Evolutionary conservation across 2,888 invertebrate genomes (phyloP).

Genomic region (Drosophila picticornis): DNA sequence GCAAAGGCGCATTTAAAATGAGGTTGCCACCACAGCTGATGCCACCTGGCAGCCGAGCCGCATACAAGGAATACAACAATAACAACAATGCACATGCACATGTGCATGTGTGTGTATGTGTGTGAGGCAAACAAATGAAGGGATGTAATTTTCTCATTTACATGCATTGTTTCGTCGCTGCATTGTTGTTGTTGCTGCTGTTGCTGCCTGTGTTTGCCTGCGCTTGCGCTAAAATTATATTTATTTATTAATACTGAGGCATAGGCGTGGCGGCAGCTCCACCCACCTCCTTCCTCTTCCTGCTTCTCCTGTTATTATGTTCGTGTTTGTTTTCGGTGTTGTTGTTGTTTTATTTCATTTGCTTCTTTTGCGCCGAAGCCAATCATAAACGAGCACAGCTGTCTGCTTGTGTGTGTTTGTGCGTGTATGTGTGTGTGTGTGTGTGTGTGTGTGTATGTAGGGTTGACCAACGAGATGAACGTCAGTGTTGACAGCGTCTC

Average conservation of each 20-base stretch:
- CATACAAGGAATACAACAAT: constrained; percentile 36
- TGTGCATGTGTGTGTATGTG: constrained; percentile 28
- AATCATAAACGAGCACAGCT: constrained; percentile 82
- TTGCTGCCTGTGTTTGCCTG: constrained; percentile 67
- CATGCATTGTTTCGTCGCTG: constrained; percentile 68
- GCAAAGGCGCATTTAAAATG: constrained; percentile 59
- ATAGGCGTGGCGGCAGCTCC: constrained; percentile 71
- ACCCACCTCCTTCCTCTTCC: constrained; percentile 26
- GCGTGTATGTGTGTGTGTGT: constrained; percentile 27
- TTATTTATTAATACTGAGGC: constrained; percentile 84
- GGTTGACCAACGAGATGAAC: constrained; percentile 70
- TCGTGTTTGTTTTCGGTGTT: constrained; percentile 33
- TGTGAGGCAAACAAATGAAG: constrained; percentile 83
- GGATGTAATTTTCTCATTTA: constrained; percentile 84
- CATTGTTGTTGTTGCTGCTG: constrained; percentile 50
- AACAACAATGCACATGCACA: constrained; percentile 19
- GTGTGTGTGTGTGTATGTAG: constrained; percentile 36
- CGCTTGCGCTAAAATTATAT: constrained; percentile 85
- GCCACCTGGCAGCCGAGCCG: constrained; percentile 34
- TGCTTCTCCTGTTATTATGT: constrained; percentile 37
- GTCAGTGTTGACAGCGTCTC: constrained; percentile 73
- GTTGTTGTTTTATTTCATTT: constrained; percentile 74
- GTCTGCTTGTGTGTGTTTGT: constrained; percentile 33
- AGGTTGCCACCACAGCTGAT: constrained; percentile 78
- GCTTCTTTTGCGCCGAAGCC: constrained; percentile 78